Evolutionary conservation across 2,888 invertebrate species (phyloP).

Genomic region (Agonopterix heracliana): DNA sequence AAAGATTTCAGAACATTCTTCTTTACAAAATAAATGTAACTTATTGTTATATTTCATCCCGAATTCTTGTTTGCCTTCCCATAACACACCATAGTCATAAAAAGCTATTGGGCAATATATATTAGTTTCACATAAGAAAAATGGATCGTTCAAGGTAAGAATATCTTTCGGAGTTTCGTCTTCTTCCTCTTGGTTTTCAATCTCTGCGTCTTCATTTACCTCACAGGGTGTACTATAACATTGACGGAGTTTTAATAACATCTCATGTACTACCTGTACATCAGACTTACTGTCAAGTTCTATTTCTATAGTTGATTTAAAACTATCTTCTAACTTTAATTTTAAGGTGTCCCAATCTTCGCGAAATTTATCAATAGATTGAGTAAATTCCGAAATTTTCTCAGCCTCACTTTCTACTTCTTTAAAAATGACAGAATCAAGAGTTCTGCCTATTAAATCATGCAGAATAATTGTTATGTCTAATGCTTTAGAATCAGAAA

Average conservation of each 20-base stretch:
- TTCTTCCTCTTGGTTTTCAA: conserved; percentile 33
- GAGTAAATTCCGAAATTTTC: conserved; percentile 24
- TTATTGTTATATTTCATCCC: conserved; percentile 69
- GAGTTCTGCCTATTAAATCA: conserved; percentile 22
- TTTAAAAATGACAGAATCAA: conserved; percentile 16
- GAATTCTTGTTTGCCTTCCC: conserved; percentile 78
- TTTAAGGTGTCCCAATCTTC: conserved; percentile 58
- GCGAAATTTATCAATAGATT: conserved; percentile 47
- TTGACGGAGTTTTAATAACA: conserved; percentile 46
- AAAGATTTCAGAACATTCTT: conserved; percentile 67
- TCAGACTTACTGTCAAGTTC: conserved; percentile 64
- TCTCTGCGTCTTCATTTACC: conserved; percentile 37
- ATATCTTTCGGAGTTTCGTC: conserved; percentile 33
- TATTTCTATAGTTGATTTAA: conserved; percentile 53
- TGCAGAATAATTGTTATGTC: conserved; percentile 35
- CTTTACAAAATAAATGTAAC: conserved; percentile 70
- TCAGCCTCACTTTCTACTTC: conserved; percentile 1
- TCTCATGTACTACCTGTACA: conserved; percentile 50
- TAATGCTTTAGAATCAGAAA: conserved; percentile 13
- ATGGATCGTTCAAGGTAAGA: conserved; percentile 38
- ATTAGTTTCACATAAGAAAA: conserved; percentile 74
- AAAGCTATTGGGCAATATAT: conserved; percentile 79
- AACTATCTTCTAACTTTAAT: conserved; percentile 53
- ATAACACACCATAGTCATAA: conserved; percentile 67
- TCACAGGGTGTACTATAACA: conserved; percentile 40